These are phyloP conservation scores for Synchiropus splendidus DNA, from an alignment of 2,113 vertebrate genomes.

Conservation along the genomic window DNA sequence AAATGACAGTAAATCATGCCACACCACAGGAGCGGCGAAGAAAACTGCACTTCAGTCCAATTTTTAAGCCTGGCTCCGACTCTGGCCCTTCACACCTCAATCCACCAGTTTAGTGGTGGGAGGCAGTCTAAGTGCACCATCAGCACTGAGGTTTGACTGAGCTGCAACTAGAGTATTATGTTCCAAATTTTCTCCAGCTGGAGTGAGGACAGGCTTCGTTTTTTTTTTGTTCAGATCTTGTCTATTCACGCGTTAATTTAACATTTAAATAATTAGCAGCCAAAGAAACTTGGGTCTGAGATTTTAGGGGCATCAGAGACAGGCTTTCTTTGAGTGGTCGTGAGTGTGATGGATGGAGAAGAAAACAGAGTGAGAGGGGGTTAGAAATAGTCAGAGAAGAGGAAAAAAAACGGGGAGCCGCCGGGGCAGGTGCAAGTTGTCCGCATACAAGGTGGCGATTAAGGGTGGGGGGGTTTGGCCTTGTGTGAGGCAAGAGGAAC, in stretches of 20 bases:
- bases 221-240: conserved; percentile 26
- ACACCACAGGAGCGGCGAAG: conserved; percentile 42
- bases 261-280: conserved; percentile 45
- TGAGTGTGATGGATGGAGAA: conserved; percentile 12
- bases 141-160: conserved; percentile 53
- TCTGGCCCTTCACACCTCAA: conserved; percentile 24
- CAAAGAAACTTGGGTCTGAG: conserved; percentile 29
- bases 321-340: conserved; percentile 15
- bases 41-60: conserved; percentile 50
- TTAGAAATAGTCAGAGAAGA: conserved; percentile 20
- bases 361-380: conserved; percentile 14
- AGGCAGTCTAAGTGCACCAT: conserved; percentile 49
- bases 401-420: conserved; percentile 38
- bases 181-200: conserved; percentile 66
- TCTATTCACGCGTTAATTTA: conserved; percentile 30
- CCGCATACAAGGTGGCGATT: conserved; percentile 70
- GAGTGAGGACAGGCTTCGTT: conserved; percentile 34
- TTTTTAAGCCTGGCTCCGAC: conserved; percentile 37
- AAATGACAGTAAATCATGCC: conserved; percentile 54
- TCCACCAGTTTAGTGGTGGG: conserved; percentile 35
- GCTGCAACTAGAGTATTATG: conserved; percentile 52
- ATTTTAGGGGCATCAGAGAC: conserved; percentile 29
- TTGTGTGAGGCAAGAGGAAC: conserved; percentile 67
- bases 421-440: conserved; percentile 65
- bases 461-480: conserved; percentile 44